Percentiles rank a stretch among this genome's conserved stretches.
Evolutionary conservation across 2,888 invertebrate genomes (phyloP).

Genomic region (Acanthosepion lycidas): DNA sequence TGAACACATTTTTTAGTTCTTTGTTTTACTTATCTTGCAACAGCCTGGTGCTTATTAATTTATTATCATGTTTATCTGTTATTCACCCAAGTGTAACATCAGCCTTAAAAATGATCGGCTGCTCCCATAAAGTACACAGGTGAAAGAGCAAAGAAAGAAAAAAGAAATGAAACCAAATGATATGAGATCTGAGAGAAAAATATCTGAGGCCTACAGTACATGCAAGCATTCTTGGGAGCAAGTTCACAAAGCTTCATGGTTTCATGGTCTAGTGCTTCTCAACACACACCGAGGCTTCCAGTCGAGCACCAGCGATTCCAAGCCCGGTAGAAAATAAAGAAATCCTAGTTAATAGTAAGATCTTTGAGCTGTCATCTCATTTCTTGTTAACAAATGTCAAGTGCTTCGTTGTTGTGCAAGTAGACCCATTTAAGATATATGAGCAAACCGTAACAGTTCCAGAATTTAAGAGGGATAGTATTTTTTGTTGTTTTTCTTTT

Average conservation of each 20-base stretch:
- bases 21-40: not conserved
- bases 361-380: not conserved
- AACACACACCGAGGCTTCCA: not conserved
- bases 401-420: not conserved
- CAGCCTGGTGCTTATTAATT: not conserved
- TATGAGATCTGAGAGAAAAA: not conserved
- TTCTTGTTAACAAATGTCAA: slow-evolving; percentile 15
- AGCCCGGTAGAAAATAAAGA: not conserved
- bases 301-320: not conserved
- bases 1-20: not conserved
- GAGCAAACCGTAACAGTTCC: not conserved
- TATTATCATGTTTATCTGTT: not conserved
- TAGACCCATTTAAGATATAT: not conserved
- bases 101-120: not conserved
- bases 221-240: not conserved
- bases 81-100: not conserved
- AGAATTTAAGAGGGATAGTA: no score
- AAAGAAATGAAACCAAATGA: not conserved
- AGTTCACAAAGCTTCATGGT: not conserved
- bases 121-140: not conserved
- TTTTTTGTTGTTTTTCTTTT: not conserved
- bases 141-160: not conserved
- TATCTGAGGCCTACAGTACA: not conserved
- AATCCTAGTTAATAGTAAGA: not conserved
- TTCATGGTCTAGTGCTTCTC: not conserved